Evolutionary conservation across 2,797 vertebrate genomes (phyloP), one percentile per base, ranked within the genome.

Genomic region (Diceros bicornis): DNA sequence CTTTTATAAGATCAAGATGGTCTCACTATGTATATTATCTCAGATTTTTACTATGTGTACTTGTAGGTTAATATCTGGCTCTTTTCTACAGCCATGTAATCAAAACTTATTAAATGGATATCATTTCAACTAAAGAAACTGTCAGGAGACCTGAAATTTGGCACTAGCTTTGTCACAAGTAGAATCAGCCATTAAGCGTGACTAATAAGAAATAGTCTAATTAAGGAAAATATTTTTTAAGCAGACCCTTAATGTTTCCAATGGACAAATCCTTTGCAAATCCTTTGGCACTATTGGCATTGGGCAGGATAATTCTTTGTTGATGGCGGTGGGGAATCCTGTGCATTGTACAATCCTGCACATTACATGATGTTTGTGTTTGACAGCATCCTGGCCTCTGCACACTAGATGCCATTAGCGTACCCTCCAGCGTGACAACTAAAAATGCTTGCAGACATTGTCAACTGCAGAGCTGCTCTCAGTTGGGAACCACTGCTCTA

Each of bases 151-250:
- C 52, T 84, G 29, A 90, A 94, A 47, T 64, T 92, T 34, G 34
- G 11, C 62, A 81, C 52, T 75, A 47, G 29, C 12, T 88, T 75
- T 74, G 37, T 12, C 34, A 79, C 14, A 90, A 72, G 21, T 37
- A 71, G 62, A 87, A 92, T 50, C 21, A 12, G 7, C 37, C 27
- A 68, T 41, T 29, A 79, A 77, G 3, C 21, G 34, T 59, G 27
- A 77, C 29, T 72, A 62, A 86, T 27, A 75, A 64, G 23, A 94
- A 88, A 83, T 34, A 52, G 1, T 18, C 72, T 66, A 87, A 66
- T 37, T 66, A 64, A 69, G 61, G 27, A 85, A 87, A 64, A 37
- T 52, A 57, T 72, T 71, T 95, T 64, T 88, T 83, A 89, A 84
- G 41, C 52, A 55, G 29, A 23, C 13, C 1, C 6, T 78, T 92